A percentile compares a stretch with the other conserved stretches of the same genome.
These are phyloP conservation scores for Aphelinus certus DNA, from an alignment of 1,140 invertebrate genomes.

Conservation along the genomic window DNA sequence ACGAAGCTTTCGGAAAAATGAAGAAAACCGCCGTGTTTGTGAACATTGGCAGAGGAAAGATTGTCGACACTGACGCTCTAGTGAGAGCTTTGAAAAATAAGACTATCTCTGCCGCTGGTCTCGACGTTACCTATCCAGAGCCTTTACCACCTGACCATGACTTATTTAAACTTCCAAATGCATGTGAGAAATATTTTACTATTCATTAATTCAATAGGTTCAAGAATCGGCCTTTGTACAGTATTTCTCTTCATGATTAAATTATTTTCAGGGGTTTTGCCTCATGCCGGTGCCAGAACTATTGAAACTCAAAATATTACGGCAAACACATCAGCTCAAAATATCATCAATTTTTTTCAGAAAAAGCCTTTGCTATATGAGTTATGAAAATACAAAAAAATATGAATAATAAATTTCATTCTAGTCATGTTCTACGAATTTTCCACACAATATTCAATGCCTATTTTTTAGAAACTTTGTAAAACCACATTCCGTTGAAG, in stretches of 20 bases:
- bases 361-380: conserved; percentile 71
- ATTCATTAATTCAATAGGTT: no score
- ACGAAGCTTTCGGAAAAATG: conserved; percentile 78
- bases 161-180: conserved; percentile 81
- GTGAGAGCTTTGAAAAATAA: conserved; percentile 75
- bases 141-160: conserved; percentile 82
- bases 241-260: conserved; percentile 69
- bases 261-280: conserved; percentile 74
- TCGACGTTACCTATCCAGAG: conserved; percentile 92
- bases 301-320: conserved; percentile 80
- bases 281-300: conserved; percentile 89
- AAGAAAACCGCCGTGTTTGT: conserved; percentile 81
- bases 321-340: conserved; percentile 80
- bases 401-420: no score
- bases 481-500: no score
- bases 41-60: conserved; percentile 80
- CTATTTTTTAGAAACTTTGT: no score
- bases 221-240: background rate
- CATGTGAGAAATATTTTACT: conserved; percentile 67
- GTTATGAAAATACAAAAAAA: conserved; percentile 39
- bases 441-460: no score
- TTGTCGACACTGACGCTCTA: conserved; percentile 81
- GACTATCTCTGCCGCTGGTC: conserved; percentile 82
- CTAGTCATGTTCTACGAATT: no score
- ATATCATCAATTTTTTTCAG: conserved; percentile 80